A percentile compares a stretch with the other conserved stretches of the same genome.
phyloP scores from a whole-genome alignment of 1,140 invertebrate species.

The Trissolcus basalis region DNA sequence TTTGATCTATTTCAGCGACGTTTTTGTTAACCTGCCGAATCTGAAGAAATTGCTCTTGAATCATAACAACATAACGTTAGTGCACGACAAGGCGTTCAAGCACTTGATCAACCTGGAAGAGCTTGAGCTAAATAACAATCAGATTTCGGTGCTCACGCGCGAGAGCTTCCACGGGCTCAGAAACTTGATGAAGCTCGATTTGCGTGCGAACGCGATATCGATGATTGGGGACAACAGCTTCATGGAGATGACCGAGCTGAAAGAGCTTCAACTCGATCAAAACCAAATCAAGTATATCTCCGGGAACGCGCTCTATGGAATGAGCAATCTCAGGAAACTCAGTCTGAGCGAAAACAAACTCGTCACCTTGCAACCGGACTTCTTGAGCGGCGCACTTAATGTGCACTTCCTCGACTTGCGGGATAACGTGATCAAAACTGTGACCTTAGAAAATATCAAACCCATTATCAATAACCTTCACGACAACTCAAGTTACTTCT shows the following conservation, averaged over 20 bases:
- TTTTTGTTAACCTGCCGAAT: conserved; percentile 83
- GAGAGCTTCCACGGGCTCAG: conserved; percentile 83
- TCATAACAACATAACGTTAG: conserved; percentile 83
- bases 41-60: conserved; percentile 81
- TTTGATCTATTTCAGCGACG: conserved; percentile 73
- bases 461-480: conserved; percentile 86
- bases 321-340: conserved; percentile 81
- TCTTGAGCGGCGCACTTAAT: conserved; percentile 80
- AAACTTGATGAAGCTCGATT: conserved; percentile 80
- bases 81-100: conserved; percentile 84
- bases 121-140: conserved; percentile 83
- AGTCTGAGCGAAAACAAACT: conserved; percentile 85
- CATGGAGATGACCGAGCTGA: conserved; percentile 82
- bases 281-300: conserved; percentile 83
- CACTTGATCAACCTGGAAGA: conserved; percentile 80
- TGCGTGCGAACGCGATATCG: conserved; percentile 82
- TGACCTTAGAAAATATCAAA: conserved; percentile 83
- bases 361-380: conserved; percentile 78
- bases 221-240: conserved; percentile 86
- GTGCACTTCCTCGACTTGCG: conserved; percentile 84
- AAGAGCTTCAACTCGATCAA: conserved; percentile 83
- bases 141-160: conserved; percentile 81
- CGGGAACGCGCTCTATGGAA: conserved; percentile 82
- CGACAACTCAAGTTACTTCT: conserved; percentile 82
- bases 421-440: conserved; percentile 83